These are phyloP conservation scores for Macrosteles quadrilineatus DNA, from an alignment of 1,140 invertebrate species.

Conservation along the genomic window DNA sequence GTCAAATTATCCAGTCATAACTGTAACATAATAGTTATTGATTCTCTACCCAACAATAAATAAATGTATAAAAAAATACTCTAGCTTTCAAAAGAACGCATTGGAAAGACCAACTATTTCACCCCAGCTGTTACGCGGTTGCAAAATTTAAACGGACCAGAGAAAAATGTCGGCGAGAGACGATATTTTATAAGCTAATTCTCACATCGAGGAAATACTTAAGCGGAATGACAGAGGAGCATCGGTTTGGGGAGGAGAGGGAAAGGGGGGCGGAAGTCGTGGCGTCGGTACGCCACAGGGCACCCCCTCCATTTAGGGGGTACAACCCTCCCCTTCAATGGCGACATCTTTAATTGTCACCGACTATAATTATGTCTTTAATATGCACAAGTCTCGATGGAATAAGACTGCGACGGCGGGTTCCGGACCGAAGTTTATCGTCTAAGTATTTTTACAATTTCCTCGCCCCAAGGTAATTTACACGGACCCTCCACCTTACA, in stretches of 20 bases:
- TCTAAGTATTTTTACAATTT: slow-evolving; percentile 19
- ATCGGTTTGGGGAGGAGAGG: not conserved
- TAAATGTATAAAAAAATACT: too few species aligned
- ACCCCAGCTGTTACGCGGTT: too few species aligned
- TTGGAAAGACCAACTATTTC: too few species aligned
- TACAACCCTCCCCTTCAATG: not conserved
- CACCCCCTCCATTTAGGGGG: not conserved
- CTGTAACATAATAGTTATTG: too few species aligned
- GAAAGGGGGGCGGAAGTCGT: slow-evolving; percentile 17
- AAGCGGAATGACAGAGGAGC: slow-evolving; percentile 4
- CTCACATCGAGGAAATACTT: slow-evolving; percentile 25
- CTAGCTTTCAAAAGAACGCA: too few species aligned
- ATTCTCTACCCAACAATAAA: too few species aligned
- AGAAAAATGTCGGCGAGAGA: slow-evolving; percentile 6
- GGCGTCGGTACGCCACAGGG: slow-evolving; percentile 8
- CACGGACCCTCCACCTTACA: not conserved
- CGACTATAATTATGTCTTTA: slow-evolving; percentile 8
- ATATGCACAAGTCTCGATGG: slow-evolving; percentile 6
- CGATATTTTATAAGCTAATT: slow-evolving; percentile 22
- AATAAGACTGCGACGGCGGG: not conserved
- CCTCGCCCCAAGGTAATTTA: slow-evolving; percentile 18
- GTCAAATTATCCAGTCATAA: too few species aligned
- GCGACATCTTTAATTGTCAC: slow-evolving; percentile 25
- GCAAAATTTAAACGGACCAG: too few species aligned
- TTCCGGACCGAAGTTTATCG: slow-evolving; percentile 8